Percentiles rank a stretch among this genome's conserved stretches.
Evolutionary conservation across 2,888 invertebrate genomes (phyloP).

Genomic region (Ormyrus nitidulus): DNA sequence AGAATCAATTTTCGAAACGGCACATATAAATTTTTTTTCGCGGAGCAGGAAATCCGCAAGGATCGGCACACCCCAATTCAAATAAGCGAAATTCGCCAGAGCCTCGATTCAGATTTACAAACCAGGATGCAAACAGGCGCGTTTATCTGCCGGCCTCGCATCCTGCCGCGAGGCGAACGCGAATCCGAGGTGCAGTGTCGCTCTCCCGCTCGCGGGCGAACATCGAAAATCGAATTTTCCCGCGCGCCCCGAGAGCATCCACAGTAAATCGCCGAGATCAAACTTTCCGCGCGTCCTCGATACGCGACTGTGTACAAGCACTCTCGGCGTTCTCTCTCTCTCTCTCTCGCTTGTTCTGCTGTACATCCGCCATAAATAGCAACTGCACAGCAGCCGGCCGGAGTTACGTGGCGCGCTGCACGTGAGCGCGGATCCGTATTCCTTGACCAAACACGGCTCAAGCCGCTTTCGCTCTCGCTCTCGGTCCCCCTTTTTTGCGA

Average conservation of each 20-base stretch:
- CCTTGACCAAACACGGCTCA: slow-evolving; percentile 49
- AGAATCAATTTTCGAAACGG: no score
- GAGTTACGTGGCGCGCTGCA: slow-evolving; percentile 34
- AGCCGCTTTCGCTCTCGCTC: slow-evolving; percentile 1
- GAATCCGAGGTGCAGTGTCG: no score
- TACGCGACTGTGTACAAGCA: not conserved
- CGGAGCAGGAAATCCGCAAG: no score
- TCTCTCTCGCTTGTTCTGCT: not conserved
- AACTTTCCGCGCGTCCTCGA: not conserved
- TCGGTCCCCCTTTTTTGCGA: not conserved
- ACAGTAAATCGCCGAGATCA: not conserved
- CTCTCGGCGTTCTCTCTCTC: no score
- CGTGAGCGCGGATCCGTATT: slow-evolving; percentile 35
- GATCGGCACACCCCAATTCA: no score
- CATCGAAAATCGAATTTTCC: slow-evolving; percentile 27
- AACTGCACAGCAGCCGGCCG: not conserved
- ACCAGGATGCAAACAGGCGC: no score
- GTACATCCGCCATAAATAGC: slow-evolving; percentile 46
- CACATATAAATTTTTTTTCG: no score
- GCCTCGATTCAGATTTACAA: no score
- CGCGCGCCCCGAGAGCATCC: not conserved
- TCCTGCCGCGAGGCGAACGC: no score
- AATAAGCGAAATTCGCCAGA: no score
- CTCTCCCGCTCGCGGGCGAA: no score
- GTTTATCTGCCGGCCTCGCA: no score